Base-by-base conservation (phyloP, 2,113 vertebrate species). In the Burhinus oedicnemus region DNA sequence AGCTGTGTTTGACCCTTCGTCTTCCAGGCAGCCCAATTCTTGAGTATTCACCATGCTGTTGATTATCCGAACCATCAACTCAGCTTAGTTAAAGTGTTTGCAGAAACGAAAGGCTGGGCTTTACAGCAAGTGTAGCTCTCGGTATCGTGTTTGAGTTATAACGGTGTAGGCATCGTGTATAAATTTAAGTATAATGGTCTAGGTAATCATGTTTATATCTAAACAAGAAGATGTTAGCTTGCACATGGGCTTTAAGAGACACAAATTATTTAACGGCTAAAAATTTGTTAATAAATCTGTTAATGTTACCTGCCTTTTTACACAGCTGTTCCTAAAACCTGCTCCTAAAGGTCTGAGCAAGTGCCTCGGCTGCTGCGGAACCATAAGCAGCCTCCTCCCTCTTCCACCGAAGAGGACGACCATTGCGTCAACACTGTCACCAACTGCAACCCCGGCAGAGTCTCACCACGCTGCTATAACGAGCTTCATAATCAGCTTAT, bases 281-380 rank as follows among this genome's bases (percentile, higher is more conserved):
- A 77, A 26, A 44, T 17, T 13, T 44, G 36, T 42, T 23, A 25
- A 13, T 38, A 23, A 13, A 57, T 11, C 30, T 21, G 55, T 38
- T 23, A 16, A 47, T 2, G 6, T 30, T 11, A 40, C 47, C 34
- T 76, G 23, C 57, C 22, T 58, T 36, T 52, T 72, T 6, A 12
- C n/a, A 19, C 19, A 62, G 62, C 70, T 38, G 47, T 13, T 32
- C 52, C 47, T 27, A 23, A 65, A 52, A 47, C 14, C 61, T 12
- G 54, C 45, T 51, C 38, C 62, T 12, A 8, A 65, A 40, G 34
- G 22, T 15, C 40, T 6, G 13, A 47, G 70, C 34, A 55, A 54
- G 47, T 1, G 11, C 55, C 18, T 47, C 3, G 12, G 40, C 54
- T 0, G 10, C 54, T 12, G 65, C 22, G 7, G 17, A 27, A 4